These are phyloP conservation scores for Phoebastria nigripes DNA, from an alignment of 2,797 vertebrate species.

Conservation along the genomic window DNA sequence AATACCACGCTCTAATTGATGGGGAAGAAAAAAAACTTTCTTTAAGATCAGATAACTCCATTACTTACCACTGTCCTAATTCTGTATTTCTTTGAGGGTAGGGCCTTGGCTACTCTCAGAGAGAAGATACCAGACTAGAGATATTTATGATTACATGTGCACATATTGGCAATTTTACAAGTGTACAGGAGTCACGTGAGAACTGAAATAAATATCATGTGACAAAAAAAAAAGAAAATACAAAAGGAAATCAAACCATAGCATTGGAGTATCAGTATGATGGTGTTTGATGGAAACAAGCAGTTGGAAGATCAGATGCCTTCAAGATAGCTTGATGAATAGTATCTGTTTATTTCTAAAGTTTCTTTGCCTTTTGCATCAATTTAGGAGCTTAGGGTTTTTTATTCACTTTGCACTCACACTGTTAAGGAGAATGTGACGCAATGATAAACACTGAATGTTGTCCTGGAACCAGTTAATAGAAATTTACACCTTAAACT, in stretches of 20 bases:
- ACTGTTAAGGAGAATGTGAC: neutral
- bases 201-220: neutral
- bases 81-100: neutral
- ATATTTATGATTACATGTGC: neutral
- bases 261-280: neutral
- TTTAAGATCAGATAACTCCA: neutral
- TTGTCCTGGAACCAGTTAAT: neutral
- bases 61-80: neutral
- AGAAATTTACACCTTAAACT: neutral
- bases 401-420: neutral
- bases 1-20: neutral
- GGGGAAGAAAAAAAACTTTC: neutral
- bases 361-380: neutral
- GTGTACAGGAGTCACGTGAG: neutral
- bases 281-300: neutral
- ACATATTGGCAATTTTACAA: neutral
- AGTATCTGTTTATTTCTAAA: neutral
- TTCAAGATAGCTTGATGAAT: neutral
- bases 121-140: neutral
- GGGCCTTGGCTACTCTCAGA: neutral
- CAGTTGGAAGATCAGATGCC: neutral
- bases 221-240: too few relatives aligned
- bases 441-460: neutral
- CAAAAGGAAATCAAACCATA: neutral
- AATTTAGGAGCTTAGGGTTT: neutral